These are phyloP conservation scores for Fragum whitleyi DNA, from an alignment of 2,888 invertebrate species.

Conservation along the genomic window DNA sequence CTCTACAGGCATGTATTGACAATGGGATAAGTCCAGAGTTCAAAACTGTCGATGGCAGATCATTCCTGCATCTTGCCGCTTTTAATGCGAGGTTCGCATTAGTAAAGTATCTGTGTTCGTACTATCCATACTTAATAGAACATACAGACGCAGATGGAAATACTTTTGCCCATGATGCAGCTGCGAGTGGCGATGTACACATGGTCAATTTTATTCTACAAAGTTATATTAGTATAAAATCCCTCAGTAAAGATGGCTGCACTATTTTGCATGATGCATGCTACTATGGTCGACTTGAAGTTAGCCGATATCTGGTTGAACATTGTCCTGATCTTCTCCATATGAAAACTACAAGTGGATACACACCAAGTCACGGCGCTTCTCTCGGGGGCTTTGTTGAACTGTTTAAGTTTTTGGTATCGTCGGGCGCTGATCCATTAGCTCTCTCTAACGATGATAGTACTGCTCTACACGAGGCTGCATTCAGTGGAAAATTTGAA, in stretches of 20 bases:
- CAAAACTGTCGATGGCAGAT: conserved; percentile 54
- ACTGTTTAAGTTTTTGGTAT: conserved; percentile 34
- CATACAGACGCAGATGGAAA: conserved; percentile 56
- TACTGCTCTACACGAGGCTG: conserved; percentile 59
- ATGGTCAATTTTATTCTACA: conserved; percentile 42
- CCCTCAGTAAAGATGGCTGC: conserved; percentile 49
- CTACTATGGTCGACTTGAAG: conserved; percentile 49
- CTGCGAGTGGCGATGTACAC: conserved; percentile 57
- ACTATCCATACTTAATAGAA: conserved; percentile 31
- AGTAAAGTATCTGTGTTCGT: conserved; percentile 40
- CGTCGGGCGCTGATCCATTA: conserved; percentile 26
- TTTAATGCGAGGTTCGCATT: conserved; percentile 46
- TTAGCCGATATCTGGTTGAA: conserved; percentile 35
- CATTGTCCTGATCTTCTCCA: conserved; percentile 43
- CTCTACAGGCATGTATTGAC: conserved; percentile 40
- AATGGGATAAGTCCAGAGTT: conserved; percentile 20
- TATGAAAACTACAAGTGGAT: conserved; percentile 41
- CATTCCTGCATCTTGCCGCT: conserved; percentile 60
- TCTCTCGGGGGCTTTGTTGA: conserved; percentile 56
- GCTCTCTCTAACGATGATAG: conserved; percentile 55
- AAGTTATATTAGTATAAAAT: conserved; percentile 34
- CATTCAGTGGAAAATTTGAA: conserved; percentile 50
- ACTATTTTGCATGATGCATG: conserved; percentile 62
- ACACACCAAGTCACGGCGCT: conserved; percentile 50
- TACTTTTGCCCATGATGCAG: conserved; percentile 58